phyloP scores from a whole-genome alignment of 92 coral and sea anemone genomes.

The Zoanthus solanderi region DNA sequence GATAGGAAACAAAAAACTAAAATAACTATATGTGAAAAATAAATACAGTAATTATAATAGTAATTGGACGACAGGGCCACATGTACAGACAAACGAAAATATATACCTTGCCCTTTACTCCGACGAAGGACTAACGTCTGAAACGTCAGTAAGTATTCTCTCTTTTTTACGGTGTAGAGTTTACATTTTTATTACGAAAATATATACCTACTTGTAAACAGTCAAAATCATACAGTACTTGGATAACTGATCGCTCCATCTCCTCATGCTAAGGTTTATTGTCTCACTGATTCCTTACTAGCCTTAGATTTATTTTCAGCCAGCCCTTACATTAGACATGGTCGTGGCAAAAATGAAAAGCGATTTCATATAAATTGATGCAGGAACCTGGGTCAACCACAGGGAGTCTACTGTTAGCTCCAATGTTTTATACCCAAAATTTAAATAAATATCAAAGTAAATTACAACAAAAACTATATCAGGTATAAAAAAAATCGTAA shows the following conservation, averaged over 20 bases:
- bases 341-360: constrained; percentile 16
- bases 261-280: background rate
- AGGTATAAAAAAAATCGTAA: constrained; percentile 9
- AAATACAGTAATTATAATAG: constrained; percentile 11
- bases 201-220: constrained; percentile 8
- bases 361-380: background rate
- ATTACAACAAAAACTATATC: constrained; percentile 8
- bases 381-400: constrained; percentile 7
- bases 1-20: constrained; percentile 21
- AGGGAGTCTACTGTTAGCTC: background rate
- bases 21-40: constrained; percentile 12
- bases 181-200: background rate
- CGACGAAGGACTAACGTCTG: too few species aligned
- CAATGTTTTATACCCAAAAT: background rate
- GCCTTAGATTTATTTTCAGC: background rate
- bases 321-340: constrained; percentile 22
- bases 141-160: too few species aligned
- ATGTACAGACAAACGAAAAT: background rate
- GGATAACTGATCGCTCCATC: constrained; percentile 4
- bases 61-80: constrained; percentile 13
- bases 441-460: constrained; percentile 9
- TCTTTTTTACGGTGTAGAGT: too few species aligned
- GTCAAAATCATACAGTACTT: constrained; percentile 8
- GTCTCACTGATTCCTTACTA: constrained; percentile 8
- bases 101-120: too few species aligned